Evolutionary conservation across 2,888 invertebrate genomes (phyloP), one percentile per base, ranked within the genome.

Genomic region (Patella caerulea): DNA sequence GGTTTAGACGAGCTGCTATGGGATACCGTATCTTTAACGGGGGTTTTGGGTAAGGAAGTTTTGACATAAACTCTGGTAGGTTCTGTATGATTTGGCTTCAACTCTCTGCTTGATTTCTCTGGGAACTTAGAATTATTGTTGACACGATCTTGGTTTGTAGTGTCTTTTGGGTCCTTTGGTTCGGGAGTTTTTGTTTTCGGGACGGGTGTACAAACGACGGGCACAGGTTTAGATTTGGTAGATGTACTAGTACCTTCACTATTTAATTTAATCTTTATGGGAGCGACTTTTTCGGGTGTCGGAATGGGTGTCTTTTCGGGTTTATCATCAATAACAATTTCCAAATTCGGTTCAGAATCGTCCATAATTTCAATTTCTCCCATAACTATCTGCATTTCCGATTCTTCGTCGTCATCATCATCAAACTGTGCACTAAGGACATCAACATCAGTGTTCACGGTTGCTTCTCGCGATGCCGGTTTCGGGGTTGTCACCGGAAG

Each of bases 381-480:
- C 65, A 65, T 65, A 19, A 65, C 65, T 19, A 65, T 65, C 65
- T 65, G 65, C 65, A 65, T 65, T 15, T 65, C 19, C 11, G 19
- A 24, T 65, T 65, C 65, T 24, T 65, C 65, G 11, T 65, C 65
- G 65, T 65, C 65, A 17, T 65, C 65, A 65, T 65, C 65, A 65
- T 24, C 65, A 24, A 65, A 19, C 19, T 65, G 19, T 2, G 19
- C 65, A 65, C 24, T 14, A 11, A 24, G 19, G 19, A 24, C 7
- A 24, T n/a, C 24, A 19, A 24, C 9, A 65, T 65, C 65, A 24
- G 19, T 19, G 24, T 65, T 24, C 11, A 24, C 24, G 12, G 65
- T 65, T 19, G 24, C 24, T 24, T 24, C 11, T 24, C 12, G 19
- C 19, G 19, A 24, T 24, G 19, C 14, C 19, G 65, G 24, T 24